These are phyloP conservation scores for Dicroscelio sp. DNA, from an alignment of 2,888 invertebrate species.

Conservation along the genomic window DNA sequence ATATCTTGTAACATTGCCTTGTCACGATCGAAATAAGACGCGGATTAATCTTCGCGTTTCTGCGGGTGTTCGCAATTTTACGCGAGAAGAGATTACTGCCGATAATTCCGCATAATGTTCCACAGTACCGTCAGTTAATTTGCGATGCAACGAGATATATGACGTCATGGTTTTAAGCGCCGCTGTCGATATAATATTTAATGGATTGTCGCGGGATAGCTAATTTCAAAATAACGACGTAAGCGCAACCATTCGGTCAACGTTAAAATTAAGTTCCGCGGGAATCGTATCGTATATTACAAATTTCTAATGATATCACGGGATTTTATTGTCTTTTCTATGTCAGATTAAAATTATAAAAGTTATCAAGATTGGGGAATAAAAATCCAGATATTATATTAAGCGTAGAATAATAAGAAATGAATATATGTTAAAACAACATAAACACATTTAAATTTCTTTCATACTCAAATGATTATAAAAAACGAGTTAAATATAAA, in stretches of 20 bases:
- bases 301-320: no score
- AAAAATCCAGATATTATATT: no score
- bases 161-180: constrained; percentile 49
- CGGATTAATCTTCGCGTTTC: constrained; percentile 66
- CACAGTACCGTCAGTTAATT: constrained; percentile 56
- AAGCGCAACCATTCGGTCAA: constrained; percentile 32
- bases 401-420: no score
- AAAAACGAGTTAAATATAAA: no score
- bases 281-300: no score
- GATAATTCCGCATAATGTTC: constrained; percentile 66
- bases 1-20: constrained; percentile 36
- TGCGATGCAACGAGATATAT: constrained; percentile 56
- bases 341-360: no score
- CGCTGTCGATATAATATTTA: constrained; percentile 67
- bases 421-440: no score
- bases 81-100: constrained; percentile 66
- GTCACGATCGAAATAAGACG: constrained; percentile 53
- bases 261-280: constrained; percentile 1
- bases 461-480: no score
- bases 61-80: constrained; percentile 65
- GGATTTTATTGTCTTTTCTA: no score
- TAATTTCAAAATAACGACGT: constrained; percentile 54
- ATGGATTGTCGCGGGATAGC: constrained; percentile 31
- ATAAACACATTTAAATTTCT: no score
- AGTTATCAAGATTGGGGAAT: no score